Evolutionary conservation across 2,888 invertebrate species (phyloP), one percentile per base, ranked within the genome.

Genomic region (Athalia rosae): DNA sequence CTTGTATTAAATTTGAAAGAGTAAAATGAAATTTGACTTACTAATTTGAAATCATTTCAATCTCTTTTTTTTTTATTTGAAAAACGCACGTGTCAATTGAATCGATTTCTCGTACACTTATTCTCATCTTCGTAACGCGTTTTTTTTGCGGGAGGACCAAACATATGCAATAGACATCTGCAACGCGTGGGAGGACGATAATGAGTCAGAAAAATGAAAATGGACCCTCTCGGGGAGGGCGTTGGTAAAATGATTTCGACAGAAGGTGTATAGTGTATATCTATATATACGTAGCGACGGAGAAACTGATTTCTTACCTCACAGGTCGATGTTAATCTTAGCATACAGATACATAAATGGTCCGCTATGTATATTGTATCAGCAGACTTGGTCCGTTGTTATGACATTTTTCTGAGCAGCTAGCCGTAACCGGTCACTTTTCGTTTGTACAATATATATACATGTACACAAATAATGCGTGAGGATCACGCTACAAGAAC

Each of bases 221-320:
- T 71, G 56, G 58, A 71, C 71, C 67, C 5, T 43, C 6, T 56
- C 43, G 58, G 15, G 50, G n/a, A 58, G 13, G 58, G 58, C 45
- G 15, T 58, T 58, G 56, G 13, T 56, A 58, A 71, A 69, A 71
- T 58, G 4, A 71, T 71, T 71, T 71, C 71, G 58, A 71, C 71
- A 71, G n/a, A 47, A 71, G 58, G 56, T 58, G 53, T 8, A n/a
- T 3, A 15, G 71, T 71, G 45, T 28, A 28, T 28, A 28, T 28
- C 28, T 28, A 2, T 28, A 28, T 28, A 28, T 28, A 28, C 28
- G 2, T 71, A 58, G 58, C 58, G 11, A 45, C 56, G 58, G 71
- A 71, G 71, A 71, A 71, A 71, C 71, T 58, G 71, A 71, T 71
- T 71, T 71, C 71, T 71, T 71, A 71, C 71, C 71, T 71, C 71